Base-by-base conservation (phyloP, 2,113 vertebrate genomes). In the Paedocypris sp. region DNA sequence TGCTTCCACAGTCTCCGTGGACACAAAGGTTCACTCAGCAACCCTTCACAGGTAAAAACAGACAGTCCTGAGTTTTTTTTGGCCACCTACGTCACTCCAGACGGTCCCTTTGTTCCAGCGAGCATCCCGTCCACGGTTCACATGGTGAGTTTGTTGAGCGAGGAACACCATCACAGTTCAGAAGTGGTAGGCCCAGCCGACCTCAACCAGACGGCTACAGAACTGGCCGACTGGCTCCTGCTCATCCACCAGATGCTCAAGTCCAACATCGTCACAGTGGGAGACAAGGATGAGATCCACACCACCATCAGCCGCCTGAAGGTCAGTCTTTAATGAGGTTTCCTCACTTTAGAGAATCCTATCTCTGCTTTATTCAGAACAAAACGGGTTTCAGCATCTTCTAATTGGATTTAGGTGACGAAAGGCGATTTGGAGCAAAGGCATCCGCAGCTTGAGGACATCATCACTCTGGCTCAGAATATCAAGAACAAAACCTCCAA, bases 401-500 rank as follows among this genome's bases (percentile, higher is more conserved):
- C 33, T 3, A 32, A 26, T 41, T 60, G 29, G 61, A 8, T 42
- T 9, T 77, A 98, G 95, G 88, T 92, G 75, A 96, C 94, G 11
- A 95, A 90, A 68, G 80, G 72, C 12, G 95, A 98, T 78, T 74
- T 98, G 74, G 92, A 98, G 32, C 91, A 97, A 59, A 89, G 93
- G 1, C 91, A 92, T 18, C 83, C 91, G 13, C 92, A 97, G 65
- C 82, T 98, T 0, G 93, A 97, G 73, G 89, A 84, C 57, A 90
- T 97, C 72, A 97, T 98, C 49, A 98, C 90, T 0, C 72, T 98
- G 81, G 92, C 95, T 31, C 94, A 97, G 71, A 98, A 98, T 80
- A 85, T 95, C 79, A 98, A 98, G 82, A 98, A 98, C 71, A 98
- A 98, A 80, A 90, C 95, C 11, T 96, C 92, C 11, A 90, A 91